These are phyloP conservation scores for Mola mola DNA, from an alignment of 2,113 vertebrate genomes.

Conservation along the genomic window DNA sequence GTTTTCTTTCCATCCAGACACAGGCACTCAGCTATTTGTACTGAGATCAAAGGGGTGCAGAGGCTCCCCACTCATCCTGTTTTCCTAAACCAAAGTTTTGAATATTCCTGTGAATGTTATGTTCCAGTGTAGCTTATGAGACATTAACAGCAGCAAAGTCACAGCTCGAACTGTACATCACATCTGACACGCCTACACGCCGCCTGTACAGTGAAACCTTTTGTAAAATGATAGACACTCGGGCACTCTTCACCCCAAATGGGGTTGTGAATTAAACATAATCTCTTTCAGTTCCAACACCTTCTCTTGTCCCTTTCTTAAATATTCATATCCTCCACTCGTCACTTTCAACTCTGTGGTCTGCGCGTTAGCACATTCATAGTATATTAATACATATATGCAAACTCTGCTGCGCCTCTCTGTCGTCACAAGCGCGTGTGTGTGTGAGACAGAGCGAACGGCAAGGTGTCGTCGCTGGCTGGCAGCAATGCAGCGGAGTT, in stretches of 20 bases:
- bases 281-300: slow-evolving; percentile 47
- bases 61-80: slow-evolving; percentile 46
- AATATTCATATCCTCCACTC: slow-evolving; percentile 37
- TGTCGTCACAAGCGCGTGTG: slow-evolving; percentile 35
- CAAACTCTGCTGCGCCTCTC: slow-evolving; percentile 24
- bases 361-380: no score
- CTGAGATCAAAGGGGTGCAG: slow-evolving; percentile 46
- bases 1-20: slow-evolving; percentile 10
- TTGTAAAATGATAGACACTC: not conserved
- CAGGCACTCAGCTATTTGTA: slow-evolving; percentile 32
- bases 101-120: slow-evolving; percentile 44
- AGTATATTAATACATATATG: no score
- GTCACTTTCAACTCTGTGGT: not conserved
- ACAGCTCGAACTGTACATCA: slow-evolving; percentile 16
- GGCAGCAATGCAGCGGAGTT: slow-evolving; percentile 57
- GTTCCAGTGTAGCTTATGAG: slow-evolving; percentile 48
- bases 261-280: slow-evolving; percentile 34
- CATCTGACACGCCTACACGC: slow-evolving; percentile 17
- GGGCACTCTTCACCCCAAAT: slow-evolving; percentile 43
- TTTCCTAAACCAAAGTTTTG: slow-evolving; percentile 42
- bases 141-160: slow-evolving; percentile 49
- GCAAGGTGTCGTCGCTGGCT: slow-evolving; percentile 45
- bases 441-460: no score
- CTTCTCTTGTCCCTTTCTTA: slow-evolving; percentile 19
- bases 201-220: slow-evolving; percentile 4